Conservation (phyloP, 2,888 invertebrate species). For the Cenopis cana region DNA sequence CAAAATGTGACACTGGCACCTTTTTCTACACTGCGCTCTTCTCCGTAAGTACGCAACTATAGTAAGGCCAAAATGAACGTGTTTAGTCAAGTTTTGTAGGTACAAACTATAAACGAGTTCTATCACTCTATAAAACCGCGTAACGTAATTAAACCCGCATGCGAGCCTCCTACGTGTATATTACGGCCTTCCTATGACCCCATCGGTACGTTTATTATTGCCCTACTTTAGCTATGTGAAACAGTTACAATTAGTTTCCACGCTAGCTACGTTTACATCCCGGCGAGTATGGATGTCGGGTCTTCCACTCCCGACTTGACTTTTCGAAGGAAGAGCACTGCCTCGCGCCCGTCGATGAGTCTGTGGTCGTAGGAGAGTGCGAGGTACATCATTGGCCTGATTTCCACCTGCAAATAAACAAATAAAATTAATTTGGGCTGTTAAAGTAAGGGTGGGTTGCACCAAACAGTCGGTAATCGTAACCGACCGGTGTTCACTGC, state of each 20-base stretch:
- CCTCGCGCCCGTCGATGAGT: slow-evolving; percentile 99
- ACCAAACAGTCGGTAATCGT: too few species aligned
- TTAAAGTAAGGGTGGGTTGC: too few species aligned
- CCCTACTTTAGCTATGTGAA: not conserved
- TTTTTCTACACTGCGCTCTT: not conserved
- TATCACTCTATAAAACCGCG: too few species aligned
- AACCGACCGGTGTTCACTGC: too few species aligned
- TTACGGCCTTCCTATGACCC: too few species aligned
- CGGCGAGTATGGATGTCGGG: slow-evolving; percentile 96
- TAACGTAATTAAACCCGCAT: too few species aligned
- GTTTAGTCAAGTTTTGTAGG: too few species aligned
- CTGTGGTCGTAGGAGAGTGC: slow-evolving; percentile 99
- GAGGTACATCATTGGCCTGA: slow-evolving; percentile 99
- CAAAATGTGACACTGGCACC: not conserved
- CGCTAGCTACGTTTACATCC: slow-evolving; percentile 86
- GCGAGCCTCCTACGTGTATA: too few species aligned
- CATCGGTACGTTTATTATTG: too few species aligned
- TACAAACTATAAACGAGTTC: too few species aligned
- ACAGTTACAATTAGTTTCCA: not conserved
- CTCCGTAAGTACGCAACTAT: too few species aligned
- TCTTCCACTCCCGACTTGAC: slow-evolving; percentile 98
- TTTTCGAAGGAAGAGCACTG: slow-evolving; percentile 97
- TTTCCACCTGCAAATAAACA: slow-evolving; percentile 90
- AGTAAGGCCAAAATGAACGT: too few species aligned
- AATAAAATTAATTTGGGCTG: not conserved